A percentile compares a stretch with the other conserved stretches of the same genome.
Conservation (phyloP, 2,888 invertebrate species). For the Trichopria drosophilae region DNA sequence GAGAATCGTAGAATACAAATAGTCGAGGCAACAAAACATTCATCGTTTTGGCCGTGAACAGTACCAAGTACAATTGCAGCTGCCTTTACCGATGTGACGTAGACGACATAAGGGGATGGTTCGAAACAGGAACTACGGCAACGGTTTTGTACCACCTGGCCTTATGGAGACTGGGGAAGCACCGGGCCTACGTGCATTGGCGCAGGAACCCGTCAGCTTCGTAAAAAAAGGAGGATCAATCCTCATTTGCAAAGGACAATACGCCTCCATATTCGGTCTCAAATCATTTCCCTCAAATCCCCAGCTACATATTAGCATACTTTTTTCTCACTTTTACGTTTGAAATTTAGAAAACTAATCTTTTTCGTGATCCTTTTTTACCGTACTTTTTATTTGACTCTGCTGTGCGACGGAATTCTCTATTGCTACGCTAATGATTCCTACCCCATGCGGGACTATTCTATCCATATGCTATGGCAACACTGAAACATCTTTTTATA, state of each 20-base stretch:
- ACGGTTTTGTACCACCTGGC: slow-evolving; percentile 57
- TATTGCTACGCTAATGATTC: too few relatives aligned
- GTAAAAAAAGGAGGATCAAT: slow-evolving; percentile 24
- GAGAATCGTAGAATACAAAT: too few relatives aligned
- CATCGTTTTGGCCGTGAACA: too few relatives aligned
- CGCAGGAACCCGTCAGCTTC: slow-evolving; percentile 39
- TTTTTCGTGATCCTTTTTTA: too few relatives aligned
- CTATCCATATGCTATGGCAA: too few relatives aligned
- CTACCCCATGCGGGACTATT: too few relatives aligned
- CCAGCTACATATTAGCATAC: too few relatives aligned
- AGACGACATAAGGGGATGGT: slow-evolving; percentile 46
- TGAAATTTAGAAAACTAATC: too few relatives aligned
- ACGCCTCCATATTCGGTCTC: background rate
- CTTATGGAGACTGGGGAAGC: slow-evolving; percentile 45
- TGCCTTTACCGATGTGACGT: slow-evolving; percentile 44
- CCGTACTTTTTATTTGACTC: too few relatives aligned
- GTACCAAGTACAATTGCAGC: slow-evolving; percentile 50
- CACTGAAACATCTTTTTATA: too few relatives aligned
- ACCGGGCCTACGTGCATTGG: slow-evolving; percentile 45
- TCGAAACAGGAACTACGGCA: slow-evolving; percentile 44
- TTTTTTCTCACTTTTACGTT: slow-evolving; percentile 6
- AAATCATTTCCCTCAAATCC: slow-evolving; percentile 3
- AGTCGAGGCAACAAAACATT: too few relatives aligned
- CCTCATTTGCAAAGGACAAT: slow-evolving; percentile 26
- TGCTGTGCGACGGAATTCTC: too few relatives aligned